Conservation (phyloP, 2,888 invertebrate species). For the Chironomus riparius region DNA sequence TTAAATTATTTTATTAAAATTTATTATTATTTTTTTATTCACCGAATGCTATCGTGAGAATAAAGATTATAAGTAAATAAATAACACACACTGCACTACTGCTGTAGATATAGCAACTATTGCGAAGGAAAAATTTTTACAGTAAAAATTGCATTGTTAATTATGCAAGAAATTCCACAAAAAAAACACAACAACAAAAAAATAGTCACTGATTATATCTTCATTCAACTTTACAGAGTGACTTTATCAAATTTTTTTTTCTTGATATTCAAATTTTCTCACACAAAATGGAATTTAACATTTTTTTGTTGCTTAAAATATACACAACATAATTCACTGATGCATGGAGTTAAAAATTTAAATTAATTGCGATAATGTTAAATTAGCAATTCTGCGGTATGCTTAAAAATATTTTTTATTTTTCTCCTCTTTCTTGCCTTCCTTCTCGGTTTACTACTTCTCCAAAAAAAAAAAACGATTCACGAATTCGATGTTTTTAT, state of each 20-base stretch:
- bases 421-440: neutral
- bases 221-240: no score
- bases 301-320: neutral
- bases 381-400: conserved; percentile 12
- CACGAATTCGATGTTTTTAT: conserved; percentile 4
- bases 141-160: no score
- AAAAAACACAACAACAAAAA: no score
- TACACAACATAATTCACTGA: conserved; percentile 13
- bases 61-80: no score
- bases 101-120: neutral
- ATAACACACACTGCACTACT: no score
- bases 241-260: no score
- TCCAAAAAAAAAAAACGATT: neutral
- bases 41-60: neutral
- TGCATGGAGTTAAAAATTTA: conserved; percentile 18
- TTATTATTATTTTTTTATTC: neutral
- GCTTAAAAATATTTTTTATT: neutral
- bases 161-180: no score
- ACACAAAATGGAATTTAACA: no score
- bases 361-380: conserved; percentile 13
- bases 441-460: neutral
- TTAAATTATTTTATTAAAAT: neutral
- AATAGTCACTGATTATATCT: no score
- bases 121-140: no score
- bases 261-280: no score